Conservation (phyloP, 2,113 vertebrate genomes). For the Python bivittatus region DNA sequence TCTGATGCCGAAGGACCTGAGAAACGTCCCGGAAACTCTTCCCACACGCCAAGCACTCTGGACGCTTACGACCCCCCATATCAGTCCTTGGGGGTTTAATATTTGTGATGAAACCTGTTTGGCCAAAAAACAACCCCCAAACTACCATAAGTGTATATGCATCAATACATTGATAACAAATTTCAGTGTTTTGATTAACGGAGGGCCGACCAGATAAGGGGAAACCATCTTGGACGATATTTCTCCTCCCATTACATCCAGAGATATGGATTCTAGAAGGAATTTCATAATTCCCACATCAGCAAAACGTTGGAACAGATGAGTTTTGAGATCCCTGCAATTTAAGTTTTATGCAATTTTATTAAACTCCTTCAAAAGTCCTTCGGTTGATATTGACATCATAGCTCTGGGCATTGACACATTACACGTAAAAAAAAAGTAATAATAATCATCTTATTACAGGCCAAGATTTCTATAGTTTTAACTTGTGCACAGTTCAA, state of each 20-base stretch:
- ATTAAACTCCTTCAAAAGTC: background rate
- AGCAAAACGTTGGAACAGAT: background rate
- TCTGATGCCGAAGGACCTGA: conserved; percentile 41
- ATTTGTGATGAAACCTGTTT: background rate
- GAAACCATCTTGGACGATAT: background rate
- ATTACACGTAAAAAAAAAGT: background rate
- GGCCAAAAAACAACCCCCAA: background rate
- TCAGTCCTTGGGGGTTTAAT: background rate
- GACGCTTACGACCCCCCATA: background rate
- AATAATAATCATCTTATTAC: background rate
- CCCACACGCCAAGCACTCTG: conserved; percentile 19
- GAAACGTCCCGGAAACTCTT: conserved; percentile 43
- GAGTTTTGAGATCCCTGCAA: background rate
- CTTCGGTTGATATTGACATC: background rate
- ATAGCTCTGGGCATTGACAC: background rate
- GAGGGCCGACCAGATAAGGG: background rate
- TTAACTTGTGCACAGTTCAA: background rate
- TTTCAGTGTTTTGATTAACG: background rate
- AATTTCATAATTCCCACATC: too few relatives aligned
- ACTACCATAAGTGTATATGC: background rate
- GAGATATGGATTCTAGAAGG: too few relatives aligned
- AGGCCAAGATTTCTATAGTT: background rate
- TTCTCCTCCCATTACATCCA: too few relatives aligned
- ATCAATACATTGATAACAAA: background rate
- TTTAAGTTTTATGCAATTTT: background rate